Base-by-base conservation (phyloP, 1,140 invertebrate species). In the Penaeus japonicus region DNA sequence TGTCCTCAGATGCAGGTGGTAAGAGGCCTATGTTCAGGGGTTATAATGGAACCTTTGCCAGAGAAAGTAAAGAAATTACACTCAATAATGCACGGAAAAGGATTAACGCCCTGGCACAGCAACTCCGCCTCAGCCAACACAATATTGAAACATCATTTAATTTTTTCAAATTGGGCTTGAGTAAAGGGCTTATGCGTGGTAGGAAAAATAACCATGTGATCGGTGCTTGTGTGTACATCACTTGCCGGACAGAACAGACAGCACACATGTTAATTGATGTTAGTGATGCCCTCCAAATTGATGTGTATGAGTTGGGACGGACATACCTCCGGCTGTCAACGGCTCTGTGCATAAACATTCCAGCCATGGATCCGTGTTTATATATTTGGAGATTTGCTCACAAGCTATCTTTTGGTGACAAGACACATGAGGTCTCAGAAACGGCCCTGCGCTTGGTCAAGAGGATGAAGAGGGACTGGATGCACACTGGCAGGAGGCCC, bases 401-500 rank as follows among this genome's bases (percentile, higher is more conserved):
- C 90, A 96, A 97, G 91, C 93, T 99, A 59, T 96, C 99, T 92
- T 97, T 99, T 92, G 98, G 96, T 4, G 95, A 96, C 2, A 98
- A 98, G 93, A 96, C 96, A 7, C 96, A 99, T 91, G 96, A 98
- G 92, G 98, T 99, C 4, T 96, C 96, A n/a, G 97, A 96, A 94
- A 99, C 98, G 2, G 98, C 98, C 0, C 93, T 98, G 55, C 94
- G 98, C 87, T 94, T 99, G 62, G 97, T 99, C 12, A 96, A 98
- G 92, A 94, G 99, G 91, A 99, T 99, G 99, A 99, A 99, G 93
- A 95, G 96, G 91, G 99, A 99, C 93, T 99, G 97, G 93, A 97
- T 99, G 92, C 97, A 99, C 92, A 98, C 96, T 4, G 99, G 99
- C 30, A 94, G 99, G 84, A 93, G 98, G 91, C 98, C 99, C 20